These are phyloP conservation scores for Rhabdomys dilectus DNA, from an alignment of 2,113 vertebrate genomes.

Conservation along the genomic window DNA sequence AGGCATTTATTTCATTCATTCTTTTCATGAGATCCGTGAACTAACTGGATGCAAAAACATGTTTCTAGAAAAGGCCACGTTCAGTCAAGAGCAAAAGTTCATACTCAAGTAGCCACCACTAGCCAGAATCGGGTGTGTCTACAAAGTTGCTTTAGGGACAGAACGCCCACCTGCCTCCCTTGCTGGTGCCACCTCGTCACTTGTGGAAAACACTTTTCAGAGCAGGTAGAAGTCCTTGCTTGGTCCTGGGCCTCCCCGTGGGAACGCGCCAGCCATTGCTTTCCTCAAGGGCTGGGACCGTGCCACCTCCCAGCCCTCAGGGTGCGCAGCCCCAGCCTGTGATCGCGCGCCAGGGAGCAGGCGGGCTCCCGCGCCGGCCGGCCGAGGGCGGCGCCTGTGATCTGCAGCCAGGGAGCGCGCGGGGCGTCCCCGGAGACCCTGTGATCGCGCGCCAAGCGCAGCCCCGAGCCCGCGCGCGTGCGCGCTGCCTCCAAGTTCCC, in stretches of 20 bases:
- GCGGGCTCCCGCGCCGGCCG: conserved; percentile 27
- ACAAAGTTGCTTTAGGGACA: not conserved
- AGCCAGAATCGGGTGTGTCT: not conserved
- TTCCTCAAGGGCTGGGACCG: not conserved
- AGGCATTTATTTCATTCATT: not conserved
- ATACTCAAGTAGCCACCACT: not conserved
- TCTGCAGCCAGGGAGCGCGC: conserved; percentile 70
- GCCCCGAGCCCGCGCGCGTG: not conserved
- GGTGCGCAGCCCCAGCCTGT: not conserved
- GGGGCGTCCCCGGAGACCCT: conserved; percentile 51
- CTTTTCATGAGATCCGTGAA: not conserved
- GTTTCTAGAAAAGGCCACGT: not conserved
- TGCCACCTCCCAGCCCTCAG: conserved; percentile 20
- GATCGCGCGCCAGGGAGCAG: conserved; percentile 61
- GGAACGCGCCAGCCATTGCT: conserved; percentile 48
- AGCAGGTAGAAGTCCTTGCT: not conserved
- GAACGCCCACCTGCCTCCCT: too few relatives aligned
- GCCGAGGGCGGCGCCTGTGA: conserved; percentile 63
- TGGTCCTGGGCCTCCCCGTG: conserved; percentile 11
- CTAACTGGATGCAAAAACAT: not conserved
- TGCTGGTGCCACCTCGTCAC: not conserved
- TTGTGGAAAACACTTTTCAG: not conserved
- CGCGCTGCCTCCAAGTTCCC: not conserved
- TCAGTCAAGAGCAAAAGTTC: not conserved
- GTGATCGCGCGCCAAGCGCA: conserved; percentile 71